Base-by-base conservation (phyloP, 2,113 vertebrate genomes). In the Harpagus bidentatus region DNA sequence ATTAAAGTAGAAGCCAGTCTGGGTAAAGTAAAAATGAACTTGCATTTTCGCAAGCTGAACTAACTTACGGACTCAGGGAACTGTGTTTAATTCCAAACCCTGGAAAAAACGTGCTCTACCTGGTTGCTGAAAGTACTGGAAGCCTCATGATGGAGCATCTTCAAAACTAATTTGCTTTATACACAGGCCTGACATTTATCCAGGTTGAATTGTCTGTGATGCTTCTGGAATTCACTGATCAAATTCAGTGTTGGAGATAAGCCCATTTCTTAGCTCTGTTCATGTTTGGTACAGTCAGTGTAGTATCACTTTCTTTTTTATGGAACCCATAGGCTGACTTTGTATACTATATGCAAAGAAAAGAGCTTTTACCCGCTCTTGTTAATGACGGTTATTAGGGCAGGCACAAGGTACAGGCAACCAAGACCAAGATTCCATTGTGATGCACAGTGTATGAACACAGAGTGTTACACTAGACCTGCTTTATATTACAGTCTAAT, bases 401-500 rank as follows among this genome's bases (percentile, higher is more conserved):
- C 40, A 92, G 40, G 79, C 66, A 69, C 18, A 52, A 88, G 79
- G 70, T 94, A 67, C 26, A 76, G 78, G 52, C 55, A 86, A 29
- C 38, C 55, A 66, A n/a, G 86, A 56, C 65, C 3, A 11, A 90
- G 73, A 56, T 80, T 66, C 70, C 14, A 28, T 79, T 87, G 87
- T 63, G 78, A 94, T 66, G 78, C 59, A 47, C 53, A 47, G 73
- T n/a, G 47, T 62, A 92, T 59, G 88, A 90, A 56, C 73, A 84
- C 4, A 2, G 50, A 88, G 87, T 16, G 14, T 74, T 91, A 62
- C 13, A 11, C 59, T 62, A 65, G 38, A 65, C 43, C 74, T 79
- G 82, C 85, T 82, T 93, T 92, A 18, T 43, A 52, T 59, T 87
- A 31, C 45, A 91, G 66, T 50, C 73, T 92, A 93, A 96, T 93